Percentiles rank a stretch among this genome's conserved stretches.
phyloP scores from a whole-genome alignment of 2,888 invertebrate genomes.

The Drosophila imparisetae region DNA sequence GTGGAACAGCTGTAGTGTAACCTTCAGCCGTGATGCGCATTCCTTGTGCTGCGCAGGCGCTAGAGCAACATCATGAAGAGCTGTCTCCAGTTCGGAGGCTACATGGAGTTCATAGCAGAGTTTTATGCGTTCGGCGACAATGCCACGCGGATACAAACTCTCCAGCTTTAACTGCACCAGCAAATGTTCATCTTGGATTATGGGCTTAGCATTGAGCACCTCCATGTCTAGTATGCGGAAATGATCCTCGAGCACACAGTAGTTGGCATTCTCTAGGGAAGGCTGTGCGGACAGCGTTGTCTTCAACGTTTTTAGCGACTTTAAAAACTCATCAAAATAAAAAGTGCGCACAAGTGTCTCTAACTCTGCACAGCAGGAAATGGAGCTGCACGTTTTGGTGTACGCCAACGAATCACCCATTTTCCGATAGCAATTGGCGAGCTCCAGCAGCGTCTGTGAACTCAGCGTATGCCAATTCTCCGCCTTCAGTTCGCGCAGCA shows the following conservation, averaged over 20 bases:
- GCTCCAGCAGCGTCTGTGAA: constrained; percentile 92
- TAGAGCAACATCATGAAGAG: constrained; percentile 47
- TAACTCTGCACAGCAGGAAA: constrained; percentile 91
- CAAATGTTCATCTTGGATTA: constrained; percentile 86
- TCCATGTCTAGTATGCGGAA: constrained; percentile 84
- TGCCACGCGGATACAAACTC: constrained; percentile 88
- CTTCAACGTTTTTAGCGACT: constrained; percentile 86
- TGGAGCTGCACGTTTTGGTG: constrained; percentile 91
- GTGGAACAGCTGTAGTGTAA: constrained; percentile 90
- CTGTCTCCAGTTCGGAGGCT: constrained; percentile 62
- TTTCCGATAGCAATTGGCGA: constrained; percentile 93
- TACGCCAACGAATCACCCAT: constrained; percentile 90
- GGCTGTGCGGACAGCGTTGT: constrained; percentile 80
- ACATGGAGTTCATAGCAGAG: constrained; percentile 88
- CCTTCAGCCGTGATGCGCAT: constrained; percentile 83
- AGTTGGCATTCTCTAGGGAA: constrained; percentile 82
- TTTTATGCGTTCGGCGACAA: constrained; percentile 87
- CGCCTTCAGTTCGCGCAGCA: constrained; percentile 92
- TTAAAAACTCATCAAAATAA: constrained; percentile 93
- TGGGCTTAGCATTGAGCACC: constrained; percentile 79
- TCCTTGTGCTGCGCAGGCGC: constrained; percentile 58
- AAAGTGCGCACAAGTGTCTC: constrained; percentile 90
- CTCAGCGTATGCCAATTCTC: constrained; percentile 95
- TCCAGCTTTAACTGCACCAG: constrained; percentile 86
- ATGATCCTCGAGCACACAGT: constrained; percentile 85